Conservation (phyloP, 2,797 vertebrate species). For the Mormyrops boulengeri region DNA sequence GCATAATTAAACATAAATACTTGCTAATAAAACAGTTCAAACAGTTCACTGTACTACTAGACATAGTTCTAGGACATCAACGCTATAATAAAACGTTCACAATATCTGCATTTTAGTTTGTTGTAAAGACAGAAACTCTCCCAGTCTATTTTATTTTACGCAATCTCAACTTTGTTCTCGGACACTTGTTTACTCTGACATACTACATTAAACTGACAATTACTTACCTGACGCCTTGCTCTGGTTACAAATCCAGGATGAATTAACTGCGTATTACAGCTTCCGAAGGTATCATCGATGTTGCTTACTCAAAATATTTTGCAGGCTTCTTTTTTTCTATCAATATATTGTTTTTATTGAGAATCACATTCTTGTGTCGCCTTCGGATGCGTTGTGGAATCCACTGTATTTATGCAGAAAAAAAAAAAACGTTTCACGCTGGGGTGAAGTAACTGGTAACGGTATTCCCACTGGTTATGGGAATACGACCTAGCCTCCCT, state of each 20-base stretch:
- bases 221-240: conserved; percentile 64
- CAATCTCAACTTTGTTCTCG: not conserved
- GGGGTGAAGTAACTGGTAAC: conserved; percentile 30
- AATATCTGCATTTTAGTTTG: not conserved
- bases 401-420: conserved; percentile 17
- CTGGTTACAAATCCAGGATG: conserved; percentile 45
- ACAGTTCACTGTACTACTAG: not conserved
- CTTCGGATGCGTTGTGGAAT: conserved; percentile 10
- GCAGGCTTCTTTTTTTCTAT: conserved; percentile 28
- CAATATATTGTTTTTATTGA: conserved; percentile 19
- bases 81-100: not conserved
- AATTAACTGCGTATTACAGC: conserved; percentile 38
- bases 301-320: conserved; percentile 21
- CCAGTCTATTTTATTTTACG: not conserved
- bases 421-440: conserved; percentile 44
- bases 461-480: conserved; percentile 11
- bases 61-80: not conserved
- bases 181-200: not conserved
- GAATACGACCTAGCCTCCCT: not conserved
- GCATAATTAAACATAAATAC: not conserved
- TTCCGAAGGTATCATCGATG: conserved; percentile 46
- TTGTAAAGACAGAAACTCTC: not conserved
- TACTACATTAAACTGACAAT: not conserved
- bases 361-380: conserved; percentile 26
- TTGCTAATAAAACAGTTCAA: not conserved